Conservation (phyloP, 2,797 vertebrate genomes). For the Gymnocypris eckloni region DNA sequence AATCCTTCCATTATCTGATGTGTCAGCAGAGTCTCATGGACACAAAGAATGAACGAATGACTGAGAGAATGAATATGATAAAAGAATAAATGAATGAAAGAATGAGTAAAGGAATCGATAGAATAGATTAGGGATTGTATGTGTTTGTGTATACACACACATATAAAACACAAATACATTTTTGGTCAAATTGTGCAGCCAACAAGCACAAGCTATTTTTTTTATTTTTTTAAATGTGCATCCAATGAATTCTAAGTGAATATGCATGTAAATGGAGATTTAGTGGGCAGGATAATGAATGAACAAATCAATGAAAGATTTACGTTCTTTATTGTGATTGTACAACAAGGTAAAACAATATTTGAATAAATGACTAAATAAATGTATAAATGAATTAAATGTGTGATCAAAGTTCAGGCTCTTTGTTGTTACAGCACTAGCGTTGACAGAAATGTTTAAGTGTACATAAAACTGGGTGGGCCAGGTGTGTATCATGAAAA, state of each 20-base stretch:
- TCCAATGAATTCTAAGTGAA: not conserved
- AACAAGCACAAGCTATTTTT: not conserved
- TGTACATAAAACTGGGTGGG: too few relatives aligned
- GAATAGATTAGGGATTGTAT: not conserved
- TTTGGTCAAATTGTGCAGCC: not conserved
- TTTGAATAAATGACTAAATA: not conserved
- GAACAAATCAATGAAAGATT: too few relatives aligned
- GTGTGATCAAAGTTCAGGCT: not conserved
- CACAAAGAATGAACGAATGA: conserved; percentile 22
- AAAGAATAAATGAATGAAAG: not conserved
- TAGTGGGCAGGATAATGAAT: not conserved
- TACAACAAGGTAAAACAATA: not conserved
- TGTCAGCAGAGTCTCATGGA: conserved; percentile 31
- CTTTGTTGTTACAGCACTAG: not conserved
- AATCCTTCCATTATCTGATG: conserved; percentile 36
- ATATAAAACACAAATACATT: not conserved
- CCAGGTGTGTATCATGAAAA: too few relatives aligned
- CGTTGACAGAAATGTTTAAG: too few relatives aligned
- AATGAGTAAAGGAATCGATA: not conserved
- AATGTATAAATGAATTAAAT: not conserved
- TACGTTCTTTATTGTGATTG: not conserved
- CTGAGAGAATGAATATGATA: conserved; percentile 10
- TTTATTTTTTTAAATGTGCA: not conserved
- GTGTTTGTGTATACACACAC: not conserved
- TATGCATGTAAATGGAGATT: not conserved